phyloP scores from a whole-genome alignment of 2,888 invertebrate genomes.

The Ornithoptera priamus region DNA sequence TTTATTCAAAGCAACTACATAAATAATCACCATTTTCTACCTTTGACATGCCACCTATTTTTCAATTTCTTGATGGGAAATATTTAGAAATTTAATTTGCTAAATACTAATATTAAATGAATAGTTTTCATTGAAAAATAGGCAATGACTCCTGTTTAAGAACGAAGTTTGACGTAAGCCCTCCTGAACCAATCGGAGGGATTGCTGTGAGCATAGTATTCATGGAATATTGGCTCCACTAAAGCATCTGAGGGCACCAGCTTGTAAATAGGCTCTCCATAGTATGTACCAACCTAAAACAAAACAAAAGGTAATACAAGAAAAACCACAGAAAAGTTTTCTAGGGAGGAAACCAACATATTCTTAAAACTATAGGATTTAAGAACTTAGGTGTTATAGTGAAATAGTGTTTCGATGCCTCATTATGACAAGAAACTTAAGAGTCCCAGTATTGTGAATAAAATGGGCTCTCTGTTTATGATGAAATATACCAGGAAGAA shows the following conservation, averaged over 20 bases:
- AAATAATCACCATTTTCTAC: conserved; percentile 26
- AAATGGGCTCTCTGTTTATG: too few relatives aligned
- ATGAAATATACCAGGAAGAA: too few relatives aligned
- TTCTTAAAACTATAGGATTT: neutral
- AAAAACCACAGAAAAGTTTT: neutral
- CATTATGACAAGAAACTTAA: too few relatives aligned
- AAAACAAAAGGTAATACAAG: conserved; percentile 8
- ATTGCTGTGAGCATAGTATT: conserved; percentile 85
- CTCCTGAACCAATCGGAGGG: conserved; percentile 75
- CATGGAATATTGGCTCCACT: conserved; percentile 82
- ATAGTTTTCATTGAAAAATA: conserved; percentile 27
- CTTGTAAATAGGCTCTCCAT: conserved; percentile 90
- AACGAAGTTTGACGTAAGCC: conserved; percentile 74
- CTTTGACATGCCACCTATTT: conserved; percentile 6
- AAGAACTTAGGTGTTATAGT: too few relatives aligned
- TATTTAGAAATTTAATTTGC: neutral
- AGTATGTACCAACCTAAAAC: conserved; percentile 88
- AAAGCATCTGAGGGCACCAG: conserved; percentile 82
- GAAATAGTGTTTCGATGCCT: too few relatives aligned
- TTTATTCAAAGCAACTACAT: conserved; percentile 36
- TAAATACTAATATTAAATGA: conserved; percentile 13
- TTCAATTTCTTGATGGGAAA: neutral
- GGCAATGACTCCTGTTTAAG: conserved; percentile 56
- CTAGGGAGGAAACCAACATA: too few relatives aligned
- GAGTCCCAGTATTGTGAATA: too few relatives aligned